Conservation (phyloP, 2,888 invertebrate genomes). For the Agonopterix alstromeriana region DNA sequence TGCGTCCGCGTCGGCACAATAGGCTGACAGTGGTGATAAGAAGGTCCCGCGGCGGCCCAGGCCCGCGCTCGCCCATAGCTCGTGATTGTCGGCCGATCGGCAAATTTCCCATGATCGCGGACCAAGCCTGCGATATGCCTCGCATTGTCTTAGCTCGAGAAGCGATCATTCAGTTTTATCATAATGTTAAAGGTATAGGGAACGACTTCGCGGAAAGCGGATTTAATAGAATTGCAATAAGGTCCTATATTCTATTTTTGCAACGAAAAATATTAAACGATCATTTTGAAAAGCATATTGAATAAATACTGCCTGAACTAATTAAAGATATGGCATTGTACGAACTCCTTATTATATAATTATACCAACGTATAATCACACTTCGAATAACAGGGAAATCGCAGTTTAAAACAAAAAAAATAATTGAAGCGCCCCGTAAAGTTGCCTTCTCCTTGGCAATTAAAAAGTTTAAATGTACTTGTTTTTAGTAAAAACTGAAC, state of each 20-base stretch:
- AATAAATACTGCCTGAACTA: not conserved
- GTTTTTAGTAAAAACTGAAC: slow-evolving; percentile 39
- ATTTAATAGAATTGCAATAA: not conserved
- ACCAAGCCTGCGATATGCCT: slow-evolving; percentile 37
- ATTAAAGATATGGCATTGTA: not conserved
- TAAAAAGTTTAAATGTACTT: slow-evolving; percentile 53
- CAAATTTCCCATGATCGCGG: slow-evolving; percentile 61
- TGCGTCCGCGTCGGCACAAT: slow-evolving; percentile 34
- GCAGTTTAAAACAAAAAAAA: slow-evolving; percentile 28
- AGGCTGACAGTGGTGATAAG: slow-evolving; percentile 42
- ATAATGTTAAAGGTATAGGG: slow-evolving; percentile 4
- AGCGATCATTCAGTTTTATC: slow-evolving; percentile 33
- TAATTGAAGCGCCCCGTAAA: slow-evolving; percentile 32
- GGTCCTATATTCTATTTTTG: too few species aligned
- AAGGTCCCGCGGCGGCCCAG: slow-evolving; percentile 24
- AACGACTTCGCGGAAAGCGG: not conserved
- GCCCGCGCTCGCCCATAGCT: slow-evolving; percentile 15
- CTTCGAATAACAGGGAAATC: slow-evolving; percentile 17
- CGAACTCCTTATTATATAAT: slow-evolving; percentile 4
- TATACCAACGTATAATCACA: slow-evolving; percentile 1
- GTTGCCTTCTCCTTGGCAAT: slow-evolving; percentile 54
- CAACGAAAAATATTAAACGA: too few species aligned
- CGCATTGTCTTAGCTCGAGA: slow-evolving; percentile 32
- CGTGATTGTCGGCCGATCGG: slow-evolving; percentile 45
- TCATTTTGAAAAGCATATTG: too few species aligned